Evolutionary conservation across 2,113 vertebrate species (phyloP).

Genomic region (Gymnogyps californianus): DNA sequence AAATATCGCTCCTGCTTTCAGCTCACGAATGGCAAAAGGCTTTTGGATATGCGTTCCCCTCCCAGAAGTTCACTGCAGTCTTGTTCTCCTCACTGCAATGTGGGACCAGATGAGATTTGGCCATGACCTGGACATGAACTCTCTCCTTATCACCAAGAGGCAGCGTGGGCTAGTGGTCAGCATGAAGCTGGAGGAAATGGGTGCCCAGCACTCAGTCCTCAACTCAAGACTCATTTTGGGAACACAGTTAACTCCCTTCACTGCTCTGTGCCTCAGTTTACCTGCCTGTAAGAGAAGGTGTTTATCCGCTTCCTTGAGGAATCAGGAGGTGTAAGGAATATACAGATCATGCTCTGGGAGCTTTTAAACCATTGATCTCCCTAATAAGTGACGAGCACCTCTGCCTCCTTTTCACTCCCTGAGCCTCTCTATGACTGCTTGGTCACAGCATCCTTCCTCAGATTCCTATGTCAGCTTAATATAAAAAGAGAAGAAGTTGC

Average conservation of each 20-base stretch:
- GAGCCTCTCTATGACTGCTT: not conserved
- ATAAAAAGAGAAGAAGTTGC: conserved; percentile 14
- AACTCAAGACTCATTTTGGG: not conserved
- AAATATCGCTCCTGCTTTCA: conserved; percentile 46
- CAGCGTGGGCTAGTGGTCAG: not conserved
- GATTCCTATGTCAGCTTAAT: not conserved
- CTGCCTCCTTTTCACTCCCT: not conserved
- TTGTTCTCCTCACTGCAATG: not conserved
- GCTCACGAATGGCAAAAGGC: not conserved
- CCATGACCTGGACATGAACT: not conserved
- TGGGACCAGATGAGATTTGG: not conserved
- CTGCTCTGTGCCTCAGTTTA: not conserved
- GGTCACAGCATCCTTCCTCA: not conserved
- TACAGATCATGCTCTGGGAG: not conserved
- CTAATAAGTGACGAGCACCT: not conserved
- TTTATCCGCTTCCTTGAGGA: not conserved
- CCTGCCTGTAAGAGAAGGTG: not conserved
- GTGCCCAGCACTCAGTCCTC: not conserved
- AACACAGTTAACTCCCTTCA: not conserved
- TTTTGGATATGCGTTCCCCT: not conserved
- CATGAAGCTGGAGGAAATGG: not conserved
- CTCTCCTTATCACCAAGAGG: not conserved
- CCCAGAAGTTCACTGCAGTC: not conserved
- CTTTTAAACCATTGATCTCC: not conserved
- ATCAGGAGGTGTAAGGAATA: not conserved